phyloP scores from a whole-genome alignment of 2,888 invertebrate genomes.

The Platycheirus albimanus region DNA sequence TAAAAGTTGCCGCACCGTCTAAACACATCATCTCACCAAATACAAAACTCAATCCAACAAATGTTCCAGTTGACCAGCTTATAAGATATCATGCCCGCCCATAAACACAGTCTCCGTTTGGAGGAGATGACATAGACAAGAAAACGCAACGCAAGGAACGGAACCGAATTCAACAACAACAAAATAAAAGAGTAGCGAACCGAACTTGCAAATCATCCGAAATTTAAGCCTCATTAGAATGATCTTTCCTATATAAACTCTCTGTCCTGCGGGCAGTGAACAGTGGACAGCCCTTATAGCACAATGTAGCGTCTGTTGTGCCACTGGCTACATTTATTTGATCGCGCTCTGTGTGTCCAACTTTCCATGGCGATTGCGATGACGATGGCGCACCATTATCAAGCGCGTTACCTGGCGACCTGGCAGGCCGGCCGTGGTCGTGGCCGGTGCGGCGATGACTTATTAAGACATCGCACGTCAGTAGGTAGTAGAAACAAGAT shows the following conservation, averaged over 20 bases:
- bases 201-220: constrained; percentile 55
- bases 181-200: constrained; percentile 48
- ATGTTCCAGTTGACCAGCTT: constrained; percentile 65
- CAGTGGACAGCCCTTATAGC: constrained; percentile 53
- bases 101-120: constrained; percentile 36
- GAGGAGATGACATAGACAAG: constrained; percentile 16
- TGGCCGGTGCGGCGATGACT: constrained; percentile 58
- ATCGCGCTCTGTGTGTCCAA: constrained; percentile 53
- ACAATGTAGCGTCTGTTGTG: constrained; percentile 40
- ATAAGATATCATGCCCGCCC: constrained; percentile 65
- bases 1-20: constrained; percentile 65
- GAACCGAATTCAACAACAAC: constrained; percentile 28
- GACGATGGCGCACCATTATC: constrained; percentile 49
- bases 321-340: constrained; percentile 41
- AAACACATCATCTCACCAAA: constrained; percentile 58
- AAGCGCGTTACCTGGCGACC: constrained; percentile 45
- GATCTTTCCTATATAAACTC: constrained; percentile 31
- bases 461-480: constrained; percentile 75
- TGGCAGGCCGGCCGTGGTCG: background rate
- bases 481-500: constrained; percentile 73
- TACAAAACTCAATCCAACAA: constrained; percentile 54
- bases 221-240: constrained; percentile 72
- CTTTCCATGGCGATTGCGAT: too few relatives aligned
- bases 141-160: constrained; percentile 5
- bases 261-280: background rate